Conservation (phyloP, 2,888 invertebrate species). For the Heteromurus nitidus region DNA sequence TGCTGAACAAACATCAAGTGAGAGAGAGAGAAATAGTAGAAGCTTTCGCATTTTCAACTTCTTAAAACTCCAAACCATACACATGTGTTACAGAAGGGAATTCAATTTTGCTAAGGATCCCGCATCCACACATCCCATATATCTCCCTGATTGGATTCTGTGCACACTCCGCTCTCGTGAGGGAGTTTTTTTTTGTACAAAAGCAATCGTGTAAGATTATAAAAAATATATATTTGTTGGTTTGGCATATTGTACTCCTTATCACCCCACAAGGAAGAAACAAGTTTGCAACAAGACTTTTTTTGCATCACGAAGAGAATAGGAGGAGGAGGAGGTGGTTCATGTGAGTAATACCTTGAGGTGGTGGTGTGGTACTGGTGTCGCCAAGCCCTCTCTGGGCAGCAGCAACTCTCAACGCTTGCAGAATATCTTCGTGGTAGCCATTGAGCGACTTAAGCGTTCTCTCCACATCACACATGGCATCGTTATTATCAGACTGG, state of each 20-base stretch:
- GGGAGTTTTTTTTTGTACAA: too few species aligned
- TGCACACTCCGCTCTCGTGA: too few species aligned
- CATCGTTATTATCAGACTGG: conserved; percentile 74
- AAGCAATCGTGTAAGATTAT: too few species aligned
- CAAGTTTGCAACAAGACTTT: too few species aligned
- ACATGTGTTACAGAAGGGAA: conserved; percentile 1
- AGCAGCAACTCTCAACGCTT: conserved; percentile 90
- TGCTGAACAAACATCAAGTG: conserved; percentile 44
- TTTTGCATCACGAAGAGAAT: too few species aligned
- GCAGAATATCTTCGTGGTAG: conserved; percentile 93
- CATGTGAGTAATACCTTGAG: conserved; percentile 80
- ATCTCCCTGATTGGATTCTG: not conserved
- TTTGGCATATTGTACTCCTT: too few species aligned
- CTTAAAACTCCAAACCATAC: conserved; percentile 8
- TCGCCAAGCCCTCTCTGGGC: conserved; percentile 74
- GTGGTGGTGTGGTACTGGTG: conserved; percentile 79
- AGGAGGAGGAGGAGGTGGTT: too few species aligned
- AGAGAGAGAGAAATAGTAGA: conserved; percentile 13
- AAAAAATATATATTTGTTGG: too few species aligned
- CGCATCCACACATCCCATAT: not conserved
- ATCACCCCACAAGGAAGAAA: too few species aligned
- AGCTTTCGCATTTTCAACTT: conserved; percentile 19
- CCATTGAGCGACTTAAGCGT: conserved; percentile 92
- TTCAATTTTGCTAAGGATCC: conserved; percentile 10
- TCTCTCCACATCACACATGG: conserved; percentile 76